These are phyloP conservation scores for Pelmatolapia mariae DNA, from an alignment of 2,113 vertebrate species.

Conservation along the genomic window DNA sequence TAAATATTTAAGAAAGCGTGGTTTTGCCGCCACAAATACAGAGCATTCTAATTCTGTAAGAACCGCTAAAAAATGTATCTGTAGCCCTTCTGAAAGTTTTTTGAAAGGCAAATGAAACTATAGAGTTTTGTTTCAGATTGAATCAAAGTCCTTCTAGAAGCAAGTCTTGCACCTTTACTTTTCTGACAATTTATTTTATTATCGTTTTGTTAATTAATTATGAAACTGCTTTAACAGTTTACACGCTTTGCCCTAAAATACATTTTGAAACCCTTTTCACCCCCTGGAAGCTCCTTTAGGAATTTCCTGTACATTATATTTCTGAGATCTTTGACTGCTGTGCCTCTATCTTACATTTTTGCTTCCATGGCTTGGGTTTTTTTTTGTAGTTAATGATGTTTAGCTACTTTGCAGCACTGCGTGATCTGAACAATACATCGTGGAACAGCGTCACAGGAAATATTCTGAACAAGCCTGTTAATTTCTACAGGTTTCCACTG, in stretches of 20 bases:
- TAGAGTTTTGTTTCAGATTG: not conserved
- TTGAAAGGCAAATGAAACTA: not conserved
- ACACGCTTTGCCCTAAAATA: not conserved
- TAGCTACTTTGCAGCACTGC: not conserved
- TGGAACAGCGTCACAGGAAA: not conserved
- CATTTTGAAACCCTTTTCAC: not conserved
- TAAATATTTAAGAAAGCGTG: fast-evolving
- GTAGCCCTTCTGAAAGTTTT: not conserved
- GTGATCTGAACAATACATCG: not conserved
- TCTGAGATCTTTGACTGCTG: not conserved
- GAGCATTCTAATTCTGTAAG: not conserved
- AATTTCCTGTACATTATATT: not conserved
- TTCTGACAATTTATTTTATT: not conserved
- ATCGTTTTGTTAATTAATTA: not conserved
- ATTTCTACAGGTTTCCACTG: not conserved
- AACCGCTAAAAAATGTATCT: not conserved
- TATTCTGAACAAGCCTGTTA: not conserved
- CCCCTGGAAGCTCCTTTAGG: not conserved
- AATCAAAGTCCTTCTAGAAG: not conserved
- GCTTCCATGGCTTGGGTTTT: fast-evolving
- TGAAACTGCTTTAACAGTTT: not conserved
- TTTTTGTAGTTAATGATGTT: not conserved
- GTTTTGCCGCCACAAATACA: not conserved
- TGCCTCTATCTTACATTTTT: not conserved
- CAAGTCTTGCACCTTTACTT: not conserved